phyloP scores from a whole-genome alignment of 2,113 vertebrate species.

The Toxotes chatareus region DNA sequence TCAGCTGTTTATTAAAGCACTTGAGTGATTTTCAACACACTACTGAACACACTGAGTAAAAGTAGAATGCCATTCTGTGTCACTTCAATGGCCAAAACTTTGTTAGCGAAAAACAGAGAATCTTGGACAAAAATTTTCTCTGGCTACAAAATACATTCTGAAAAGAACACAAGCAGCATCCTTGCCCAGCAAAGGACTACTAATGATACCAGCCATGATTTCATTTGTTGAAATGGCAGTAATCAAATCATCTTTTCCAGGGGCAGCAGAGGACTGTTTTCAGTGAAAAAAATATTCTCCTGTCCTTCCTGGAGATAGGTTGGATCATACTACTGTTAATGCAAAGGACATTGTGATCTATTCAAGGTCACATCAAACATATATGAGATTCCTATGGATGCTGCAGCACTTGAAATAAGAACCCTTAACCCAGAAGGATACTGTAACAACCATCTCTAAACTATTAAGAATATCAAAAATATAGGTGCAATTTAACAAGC shows the following conservation, averaged over 20 bases:
- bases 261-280: too few relatives aligned
- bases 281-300: neutral
- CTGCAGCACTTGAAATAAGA: neutral
- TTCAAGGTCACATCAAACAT: neutral
- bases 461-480: neutral
- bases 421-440: neutral
- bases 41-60: constrained; percentile 5
- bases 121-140: neutral
- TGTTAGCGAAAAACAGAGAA: neutral
- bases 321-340: neutral
- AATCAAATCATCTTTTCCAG: neutral
- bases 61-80: neutral
- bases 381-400: neutral
- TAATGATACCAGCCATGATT: too few relatives aligned
- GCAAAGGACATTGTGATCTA: neutral
- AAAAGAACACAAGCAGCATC: neutral
- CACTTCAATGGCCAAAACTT: neutral
- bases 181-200: neutral
- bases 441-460: neutral
- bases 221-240: neutral
- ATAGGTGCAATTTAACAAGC: neutral
- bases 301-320: neutral
- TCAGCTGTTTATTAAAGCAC: constrained; percentile 84
- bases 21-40: constrained; percentile 73
- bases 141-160: neutral